Percentiles rank a stretch among this genome's conserved stretches.
Conservation (phyloP, 2,888 invertebrate species). For the Leptopterna dolabrata region DNA sequence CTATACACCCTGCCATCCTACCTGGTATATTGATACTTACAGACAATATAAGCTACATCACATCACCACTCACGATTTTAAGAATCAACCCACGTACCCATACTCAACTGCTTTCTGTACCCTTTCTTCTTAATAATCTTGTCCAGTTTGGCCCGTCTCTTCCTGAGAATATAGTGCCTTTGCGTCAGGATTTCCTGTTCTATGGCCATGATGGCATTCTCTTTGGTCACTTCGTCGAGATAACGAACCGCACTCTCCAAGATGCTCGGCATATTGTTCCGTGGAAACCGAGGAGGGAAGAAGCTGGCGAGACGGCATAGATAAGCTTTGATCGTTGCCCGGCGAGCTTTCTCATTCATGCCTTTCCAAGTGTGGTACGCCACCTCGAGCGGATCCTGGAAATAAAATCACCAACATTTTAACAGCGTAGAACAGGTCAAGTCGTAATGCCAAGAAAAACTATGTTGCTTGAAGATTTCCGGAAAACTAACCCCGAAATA, state of each 20-base stretch:
- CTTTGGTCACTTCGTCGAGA: slow-evolving; percentile 8
- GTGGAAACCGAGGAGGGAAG: background rate
- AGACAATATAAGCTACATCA: no score
- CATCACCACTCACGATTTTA: no score
- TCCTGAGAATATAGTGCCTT: slow-evolving; percentile 19
- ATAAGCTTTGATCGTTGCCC: slow-evolving; percentile 30
- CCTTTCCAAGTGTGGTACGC: slow-evolving; percentile 13
- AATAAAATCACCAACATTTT: background rate
- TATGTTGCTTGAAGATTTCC: no score
- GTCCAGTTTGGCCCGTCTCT: background rate
- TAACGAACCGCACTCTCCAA: slow-evolving; percentile 12
- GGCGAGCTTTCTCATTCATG: background rate
- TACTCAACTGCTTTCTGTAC: background rate
- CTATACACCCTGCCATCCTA: no score
- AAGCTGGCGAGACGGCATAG: slow-evolving; percentile 10
- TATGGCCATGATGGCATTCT: background rate
- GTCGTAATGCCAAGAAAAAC: background rate
- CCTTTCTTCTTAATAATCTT: background rate
- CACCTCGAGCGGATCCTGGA: slow-evolving; percentile 36
- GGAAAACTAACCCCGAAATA: no score
- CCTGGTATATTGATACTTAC: no score
- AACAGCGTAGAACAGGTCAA: background rate
- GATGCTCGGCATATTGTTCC: background rate
- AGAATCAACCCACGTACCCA: background rate
- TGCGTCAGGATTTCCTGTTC: slow-evolving; percentile 23